Evolutionary conservation across 2,888 invertebrate genomes (phyloP), one percentile per base, ranked within the genome.

Genomic region (Gastrophysa polygoni): DNA sequence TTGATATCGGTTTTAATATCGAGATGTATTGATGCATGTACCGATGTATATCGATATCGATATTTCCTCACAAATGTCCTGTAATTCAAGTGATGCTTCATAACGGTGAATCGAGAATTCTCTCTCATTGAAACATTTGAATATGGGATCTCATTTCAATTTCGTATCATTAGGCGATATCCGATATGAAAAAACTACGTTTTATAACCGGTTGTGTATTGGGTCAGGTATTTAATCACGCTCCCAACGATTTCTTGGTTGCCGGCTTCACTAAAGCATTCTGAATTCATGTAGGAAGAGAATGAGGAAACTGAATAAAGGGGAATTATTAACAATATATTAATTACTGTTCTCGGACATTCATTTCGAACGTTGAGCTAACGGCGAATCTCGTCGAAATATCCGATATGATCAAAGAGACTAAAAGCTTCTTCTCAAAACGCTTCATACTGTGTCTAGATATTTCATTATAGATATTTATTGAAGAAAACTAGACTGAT

Each of bases 191-290:
- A 50, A 57, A 60, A 55, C 46, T 34, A 57, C 49, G 56, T 59
- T 49, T 57, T 49, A 59, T 57, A 65, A 65, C 65, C 62, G 65
- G 65, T 65, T 65, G 54, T 48, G 7, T 61, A 62, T 55, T 60
- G 58, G 61, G 46, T 55, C 48, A 57, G 52, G 54, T 57, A 63
- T 58, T 57, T 59, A 62, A 60, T 66, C 60, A 63, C 49, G 52
- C 46, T 51, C 56, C 49, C 57, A 24, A 46, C 57, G 57, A 61
- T 59, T 59, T 50, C 46, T 59, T 38, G 48, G 48, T 17, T 59
- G 56, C 61, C 64, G 63, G 66, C 54, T 24, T 54, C 55, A 59
- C 61, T 49, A 61, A 61, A 63, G 58, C 28, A 44, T 59, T 54
- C 44, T 47, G 29, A 63, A 59, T 63, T 38, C 56, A 59, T 51